phyloP scores from a whole-genome alignment of 2,797 vertebrate genomes.

The Merluccius polli region DNA sequence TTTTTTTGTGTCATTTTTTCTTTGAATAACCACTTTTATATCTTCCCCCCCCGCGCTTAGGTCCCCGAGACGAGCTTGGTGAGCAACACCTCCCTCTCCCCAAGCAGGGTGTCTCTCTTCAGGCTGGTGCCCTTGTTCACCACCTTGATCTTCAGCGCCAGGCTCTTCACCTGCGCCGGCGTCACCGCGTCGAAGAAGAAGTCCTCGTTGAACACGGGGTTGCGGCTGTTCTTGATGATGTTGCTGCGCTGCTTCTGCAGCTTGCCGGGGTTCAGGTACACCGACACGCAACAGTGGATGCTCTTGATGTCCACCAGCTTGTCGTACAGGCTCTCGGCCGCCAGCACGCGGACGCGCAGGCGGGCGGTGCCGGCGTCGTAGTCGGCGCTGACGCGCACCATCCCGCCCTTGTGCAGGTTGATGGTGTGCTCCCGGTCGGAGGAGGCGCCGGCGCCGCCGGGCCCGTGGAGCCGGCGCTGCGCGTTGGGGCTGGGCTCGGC shows the following conservation, averaged over 20 bases:
- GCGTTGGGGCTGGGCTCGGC: constrained; percentile 89
- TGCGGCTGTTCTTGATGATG: constrained; percentile 96
- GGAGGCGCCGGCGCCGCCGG: constrained; percentile 7
- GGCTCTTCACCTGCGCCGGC: constrained; percentile 78
- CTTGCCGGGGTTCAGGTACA: constrained; percentile 93
- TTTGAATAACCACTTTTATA: neutral
- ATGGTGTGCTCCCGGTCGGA: constrained; percentile 73
- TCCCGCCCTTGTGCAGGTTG: constrained; percentile 81
- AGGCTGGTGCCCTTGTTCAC: constrained; percentile 97
- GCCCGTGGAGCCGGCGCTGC: constrained; percentile 74
- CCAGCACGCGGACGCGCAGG: constrained; percentile 83
- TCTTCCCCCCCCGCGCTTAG: constrained; percentile 34
- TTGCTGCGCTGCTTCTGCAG: constrained; percentile 95
- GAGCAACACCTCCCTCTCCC: constrained; percentile 87
- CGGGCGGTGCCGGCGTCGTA: constrained; percentile 83
- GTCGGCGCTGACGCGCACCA: constrained; percentile 80
- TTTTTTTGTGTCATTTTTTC: neutral
- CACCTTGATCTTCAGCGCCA: constrained; percentile 93
- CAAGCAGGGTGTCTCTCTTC: constrained; percentile 89
- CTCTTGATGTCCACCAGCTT: constrained; percentile 80
- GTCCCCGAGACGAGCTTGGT: constrained; percentile 78
- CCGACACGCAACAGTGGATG: constrained; percentile 93
- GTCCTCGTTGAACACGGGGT: constrained; percentile 95
- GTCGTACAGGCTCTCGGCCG: constrained; percentile 87
- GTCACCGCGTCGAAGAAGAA: constrained; percentile 95